phyloP scores from a whole-genome alignment of 2,113 vertebrate genomes.

The Sinocyclocheilus anophthalmus region DNA sequence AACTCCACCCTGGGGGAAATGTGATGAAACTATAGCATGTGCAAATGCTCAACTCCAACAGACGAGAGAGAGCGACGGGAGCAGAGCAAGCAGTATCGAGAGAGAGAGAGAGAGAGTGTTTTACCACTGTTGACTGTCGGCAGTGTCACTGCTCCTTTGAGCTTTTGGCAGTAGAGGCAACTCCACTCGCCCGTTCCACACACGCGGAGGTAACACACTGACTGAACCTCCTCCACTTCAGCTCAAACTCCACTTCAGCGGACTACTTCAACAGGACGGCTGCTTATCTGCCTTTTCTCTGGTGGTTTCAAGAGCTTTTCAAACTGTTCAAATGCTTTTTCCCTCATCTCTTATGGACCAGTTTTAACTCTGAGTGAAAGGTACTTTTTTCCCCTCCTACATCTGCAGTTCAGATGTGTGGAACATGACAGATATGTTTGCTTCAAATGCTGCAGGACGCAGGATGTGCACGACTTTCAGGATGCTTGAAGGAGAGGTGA shows the following conservation, averaged over 20 bases:
- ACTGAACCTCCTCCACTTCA: constrained; percentile 13
- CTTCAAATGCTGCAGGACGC: not conserved
- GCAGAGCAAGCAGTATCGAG: constrained; percentile 38
- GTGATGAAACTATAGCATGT: constrained; percentile 69
- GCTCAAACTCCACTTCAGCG: constrained; percentile 30
- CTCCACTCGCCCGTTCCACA: constrained; percentile 24
- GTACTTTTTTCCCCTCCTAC: not conserved
- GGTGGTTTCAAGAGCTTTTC: constrained; percentile 24
- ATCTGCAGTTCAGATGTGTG: constrained; percentile 15
- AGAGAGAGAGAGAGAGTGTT: constrained; percentile 59
- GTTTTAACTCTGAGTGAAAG: constrained; percentile 21
- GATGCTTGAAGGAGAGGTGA: constrained; percentile 28
- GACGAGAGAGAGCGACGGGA: constrained; percentile 41
- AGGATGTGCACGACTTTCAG: constrained; percentile 2
- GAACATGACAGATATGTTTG: not conserved
- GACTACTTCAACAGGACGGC: constrained; percentile 14
- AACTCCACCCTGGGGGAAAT: constrained; percentile 68
- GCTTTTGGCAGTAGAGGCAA: constrained; percentile 59
- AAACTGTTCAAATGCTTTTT: not conserved
- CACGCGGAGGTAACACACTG: not conserved
- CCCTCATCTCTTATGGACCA: not conserved
- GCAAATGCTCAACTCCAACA: constrained; percentile 53
- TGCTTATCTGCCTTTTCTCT: constrained; percentile 20
- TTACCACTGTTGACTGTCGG: constrained; percentile 68
- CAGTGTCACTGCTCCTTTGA: constrained; percentile 67